Base-by-base conservation (phyloP, 2,113 vertebrate species). In the Pycnonotus jocosus region DNA sequence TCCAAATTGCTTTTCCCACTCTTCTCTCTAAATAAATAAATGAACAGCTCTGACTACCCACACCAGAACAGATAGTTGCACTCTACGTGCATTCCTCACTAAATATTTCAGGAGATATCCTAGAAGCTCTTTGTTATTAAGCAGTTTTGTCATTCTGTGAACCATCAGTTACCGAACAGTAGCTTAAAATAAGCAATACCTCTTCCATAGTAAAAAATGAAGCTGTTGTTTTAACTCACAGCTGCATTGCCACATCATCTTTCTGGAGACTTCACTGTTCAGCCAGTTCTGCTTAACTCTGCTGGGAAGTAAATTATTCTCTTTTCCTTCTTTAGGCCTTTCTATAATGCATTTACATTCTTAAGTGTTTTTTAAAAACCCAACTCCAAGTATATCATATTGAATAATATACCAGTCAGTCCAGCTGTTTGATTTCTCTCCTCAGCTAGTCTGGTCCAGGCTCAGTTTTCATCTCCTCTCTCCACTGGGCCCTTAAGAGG, bases 101-200 rank as follows among this genome's bases (percentile, higher is more conserved):
- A 80, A 97, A 95, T 95, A 95, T 97, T 93, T 97, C 72, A 96
- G 92, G 47, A 94, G 82, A 73, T 88, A 91, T 79, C 89, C 65
- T 68, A 58, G 86, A 85, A 97, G 87, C 70, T 77, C 51, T 88
- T 88, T 82, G 86, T 94, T 96, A 92, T 96, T 96, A 88, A 97
- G 93, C 85, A 80, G 71, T 92, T 95, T 93, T 95, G 71, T 95
- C 88, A 94, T 92, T 84, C 85, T 80, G 76, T 85, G 94, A 94
- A 64, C 71, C 79, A 90, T 82, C 81, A 64, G 68, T 88, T 95
- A 93, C 82, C 3, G 22, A 96, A 77, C 38, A 88, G 92, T 80
- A 74, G 72, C 72, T 88, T 95, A 92, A 81, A 95, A 93, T 71
- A 94, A 96, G 82, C 64, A 88, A 71, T 78, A 56, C 28, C 33